A percentile compares a stretch with the other conserved stretches of the same genome.
These are phyloP conservation scores for Iphiclides podalirius DNA, from an alignment of 2,888 invertebrate genomes.

Conservation along the genomic window DNA sequence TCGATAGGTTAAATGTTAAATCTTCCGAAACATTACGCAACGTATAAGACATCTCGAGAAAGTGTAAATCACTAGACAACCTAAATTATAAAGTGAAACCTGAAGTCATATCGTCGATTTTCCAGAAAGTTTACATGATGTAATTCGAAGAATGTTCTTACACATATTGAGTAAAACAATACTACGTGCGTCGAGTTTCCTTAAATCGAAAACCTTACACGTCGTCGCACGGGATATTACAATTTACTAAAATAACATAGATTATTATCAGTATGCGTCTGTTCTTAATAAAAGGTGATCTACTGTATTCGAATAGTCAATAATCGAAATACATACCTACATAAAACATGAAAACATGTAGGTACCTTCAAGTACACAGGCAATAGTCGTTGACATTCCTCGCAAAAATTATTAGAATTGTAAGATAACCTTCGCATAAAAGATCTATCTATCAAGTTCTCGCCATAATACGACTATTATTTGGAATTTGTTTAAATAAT, in stretches of 20 bases:
- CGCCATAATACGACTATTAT: not conserved
- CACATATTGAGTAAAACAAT: not conserved
- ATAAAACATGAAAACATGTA: not conserved
- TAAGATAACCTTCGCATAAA: conserved; percentile 3
- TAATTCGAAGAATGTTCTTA: not conserved
- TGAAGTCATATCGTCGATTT: conserved; percentile 6
- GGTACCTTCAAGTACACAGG: not conserved
- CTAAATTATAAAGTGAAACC: conserved; percentile 17
- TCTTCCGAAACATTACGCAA: conserved; percentile 38
- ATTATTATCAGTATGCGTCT: too few species aligned
- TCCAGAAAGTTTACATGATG: not conserved
- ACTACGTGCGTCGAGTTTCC: not conserved
- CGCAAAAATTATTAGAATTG: not conserved
- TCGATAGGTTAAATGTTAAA: conserved; percentile 39
- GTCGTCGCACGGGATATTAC: not conserved
- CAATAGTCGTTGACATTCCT: conserved; percentile 2
- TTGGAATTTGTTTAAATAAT: too few species aligned
- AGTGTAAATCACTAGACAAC: conserved; percentile 32
- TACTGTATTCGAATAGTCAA: not conserved
- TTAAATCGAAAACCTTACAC: not conserved
- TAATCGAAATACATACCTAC: not conserved
- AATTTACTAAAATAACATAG: too few species aligned
- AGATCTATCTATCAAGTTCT: not conserved
- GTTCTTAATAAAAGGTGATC: too few species aligned
- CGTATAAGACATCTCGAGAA: conserved; percentile 34